Evolutionary conservation across 2,888 invertebrate genomes (phyloP), one percentile per base, ranked within the genome.

Genomic region (Creontiades dilutus): DNA sequence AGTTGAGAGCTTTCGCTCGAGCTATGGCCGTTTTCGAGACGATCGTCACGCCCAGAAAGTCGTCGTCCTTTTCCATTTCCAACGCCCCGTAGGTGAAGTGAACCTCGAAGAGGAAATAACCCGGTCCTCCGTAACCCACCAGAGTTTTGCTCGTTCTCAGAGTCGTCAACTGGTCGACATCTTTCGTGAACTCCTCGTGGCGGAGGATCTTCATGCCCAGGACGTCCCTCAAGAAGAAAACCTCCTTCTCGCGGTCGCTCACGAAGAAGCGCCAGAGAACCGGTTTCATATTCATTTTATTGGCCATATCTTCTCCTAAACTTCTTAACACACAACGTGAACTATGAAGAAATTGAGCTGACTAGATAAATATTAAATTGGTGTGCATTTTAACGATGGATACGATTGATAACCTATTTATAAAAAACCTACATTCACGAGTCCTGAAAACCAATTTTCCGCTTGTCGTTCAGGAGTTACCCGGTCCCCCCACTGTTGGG

Each of bases 1-100:
- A 85, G 12, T 55, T 85, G 13, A 85, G 85, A 0, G 85, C 85
- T 85, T 85, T 85, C 0, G 85, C 85, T 0, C 85, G 27, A 7
- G 85, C 85, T 27, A 85, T 61, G 46, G 85, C 85, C 14, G 14
- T 85, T 16, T 85, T 85, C n/a, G 57, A 85, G 3, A 46, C 85
- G 14, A 85, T 61, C 57, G 85, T 61, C 16, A 85, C 27, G 16
- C 85, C 85, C 28, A 85, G 16, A 16, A 57, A 85, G n/a, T 61
- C 61, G 37, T 28, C n/a, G 14, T 61, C 61, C 61, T 3, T 27
- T 13, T 85, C 37, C 61, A 28, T 27, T 4, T 82, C 52, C 23
- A 46, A 2, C 14, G 37, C 37, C 5, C 46, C 57, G 28, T 85
- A 37, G 11, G 7, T 55, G 57, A n/a, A 57, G 27, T 37, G 16